A percentile compares a stretch with the other conserved stretches of the same genome.
Evolutionary conservation across 2,113 vertebrate genomes (phyloP).

Genomic region (Carlito syrichta): DNA sequence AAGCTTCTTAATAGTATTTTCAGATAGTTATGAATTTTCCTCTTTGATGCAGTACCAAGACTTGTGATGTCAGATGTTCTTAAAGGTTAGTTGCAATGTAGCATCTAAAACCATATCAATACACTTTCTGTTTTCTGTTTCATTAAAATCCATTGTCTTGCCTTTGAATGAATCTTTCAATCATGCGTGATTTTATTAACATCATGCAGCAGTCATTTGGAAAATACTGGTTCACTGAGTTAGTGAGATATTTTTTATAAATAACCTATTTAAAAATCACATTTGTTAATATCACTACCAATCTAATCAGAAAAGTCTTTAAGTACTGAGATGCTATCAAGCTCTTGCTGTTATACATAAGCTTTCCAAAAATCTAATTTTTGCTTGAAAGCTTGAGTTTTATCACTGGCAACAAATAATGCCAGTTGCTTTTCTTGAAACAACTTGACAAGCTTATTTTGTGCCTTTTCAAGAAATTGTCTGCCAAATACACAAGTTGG

Average conservation of each 20-base stretch:
- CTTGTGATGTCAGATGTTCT: neutral
- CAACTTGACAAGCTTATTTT: neutral
- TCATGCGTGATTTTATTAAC: neutral
- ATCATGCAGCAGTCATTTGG: neutral
- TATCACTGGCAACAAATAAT: neutral
- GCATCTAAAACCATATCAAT: neutral
- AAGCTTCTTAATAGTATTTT: neutral
- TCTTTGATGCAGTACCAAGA: neutral
- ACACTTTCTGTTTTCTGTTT: neutral
- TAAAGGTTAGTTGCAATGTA: neutral
- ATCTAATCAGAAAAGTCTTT: neutral
- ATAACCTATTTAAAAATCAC: neutral
- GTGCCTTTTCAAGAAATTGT: neutral
- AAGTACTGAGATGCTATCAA: neutral
- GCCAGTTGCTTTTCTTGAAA: neutral
- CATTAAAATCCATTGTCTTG: neutral
- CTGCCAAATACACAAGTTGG: neutral
- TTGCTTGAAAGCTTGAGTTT: slow-evolving; percentile 17
- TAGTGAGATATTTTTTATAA: neutral
- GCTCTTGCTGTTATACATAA: neutral
- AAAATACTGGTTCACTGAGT: neutral
- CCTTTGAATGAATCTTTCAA: neutral
- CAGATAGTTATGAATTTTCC: neutral
- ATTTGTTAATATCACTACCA: neutral
- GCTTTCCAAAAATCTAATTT: neutral